Conservation (phyloP, 2,888 invertebrate genomes). For the Morinoia aosen region DNA sequence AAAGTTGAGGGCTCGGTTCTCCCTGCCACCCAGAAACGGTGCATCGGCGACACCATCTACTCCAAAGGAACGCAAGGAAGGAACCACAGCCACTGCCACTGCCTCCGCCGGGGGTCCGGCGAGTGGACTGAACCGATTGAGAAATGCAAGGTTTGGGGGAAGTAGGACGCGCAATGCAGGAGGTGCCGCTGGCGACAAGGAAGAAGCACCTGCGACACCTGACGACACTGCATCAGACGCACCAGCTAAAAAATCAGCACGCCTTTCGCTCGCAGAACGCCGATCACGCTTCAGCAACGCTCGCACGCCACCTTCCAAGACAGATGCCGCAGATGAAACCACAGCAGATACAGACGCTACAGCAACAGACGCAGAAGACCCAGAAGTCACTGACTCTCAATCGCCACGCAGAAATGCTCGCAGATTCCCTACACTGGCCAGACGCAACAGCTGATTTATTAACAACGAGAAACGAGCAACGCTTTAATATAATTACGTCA, state of each 20-base stretch:
- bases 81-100: not conserved
- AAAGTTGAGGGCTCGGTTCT: slow-evolving; percentile 14
- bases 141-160: slow-evolving; percentile 26
- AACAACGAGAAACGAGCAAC: not conserved
- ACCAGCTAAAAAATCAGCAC: slow-evolving; percentile 7
- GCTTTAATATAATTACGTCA: not conserved
- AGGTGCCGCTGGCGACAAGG: not conserved
- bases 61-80: not conserved
- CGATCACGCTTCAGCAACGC: slow-evolving; percentile 42
- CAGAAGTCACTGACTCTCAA: not conserved
- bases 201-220: not conserved
- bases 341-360: not conserved
- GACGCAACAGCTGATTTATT: slow-evolving; percentile 22
- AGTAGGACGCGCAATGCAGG: not conserved
- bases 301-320: not conserved
- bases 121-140: slow-evolving; percentile 26
- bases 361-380: not conserved
- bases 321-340: not conserved
- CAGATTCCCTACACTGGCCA: not conserved
- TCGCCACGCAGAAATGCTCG: slow-evolving; percentile 25
- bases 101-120: not conserved
- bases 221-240: not conserved
- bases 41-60: not conserved
- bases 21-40: slow-evolving; percentile 19
- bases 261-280: slow-evolving; percentile 41